Conservation (phyloP, 2,113 vertebrate genomes). For the Sisor rabdophorus region DNA sequence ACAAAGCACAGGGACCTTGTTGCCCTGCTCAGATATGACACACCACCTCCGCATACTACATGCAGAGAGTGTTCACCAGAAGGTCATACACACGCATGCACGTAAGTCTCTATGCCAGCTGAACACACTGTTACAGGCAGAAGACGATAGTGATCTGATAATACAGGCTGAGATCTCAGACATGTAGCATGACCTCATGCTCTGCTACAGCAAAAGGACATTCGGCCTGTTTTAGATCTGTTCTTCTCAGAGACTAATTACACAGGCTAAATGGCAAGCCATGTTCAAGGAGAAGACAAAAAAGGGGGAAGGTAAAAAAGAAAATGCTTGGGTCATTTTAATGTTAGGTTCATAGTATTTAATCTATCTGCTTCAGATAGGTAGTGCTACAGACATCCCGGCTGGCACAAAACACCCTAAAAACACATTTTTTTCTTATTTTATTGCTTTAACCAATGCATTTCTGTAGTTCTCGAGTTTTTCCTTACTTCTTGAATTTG, state of each 20-base stretch:
- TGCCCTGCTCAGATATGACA: constrained; percentile 75
- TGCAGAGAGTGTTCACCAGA: constrained; percentile 69
- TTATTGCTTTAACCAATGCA: not conserved
- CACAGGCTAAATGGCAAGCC: constrained; percentile 35
- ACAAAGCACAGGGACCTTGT: constrained; percentile 62
- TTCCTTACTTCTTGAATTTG: constrained; percentile 16
- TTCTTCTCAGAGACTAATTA: constrained; percentile 43
- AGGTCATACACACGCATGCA: constrained; percentile 69
- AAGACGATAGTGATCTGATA: constrained; percentile 57
- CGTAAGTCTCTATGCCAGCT: constrained; percentile 64
- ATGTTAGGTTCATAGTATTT: constrained; percentile 20
- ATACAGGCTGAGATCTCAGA: constrained; percentile 63
- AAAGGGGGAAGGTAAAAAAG: constrained; percentile 17
- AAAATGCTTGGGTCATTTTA: constrained; percentile 18
- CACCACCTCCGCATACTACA: constrained; percentile 72
- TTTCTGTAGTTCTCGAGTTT: constrained; percentile 3
- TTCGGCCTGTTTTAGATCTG: constrained; percentile 43
- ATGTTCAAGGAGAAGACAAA: constrained; percentile 12
- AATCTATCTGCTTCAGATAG: constrained; percentile 14
- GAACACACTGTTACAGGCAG: constrained; percentile 58
- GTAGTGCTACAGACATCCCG: not conserved
- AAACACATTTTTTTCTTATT: not conserved
- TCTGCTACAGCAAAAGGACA: constrained; percentile 44
- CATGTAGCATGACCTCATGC: constrained; percentile 45
- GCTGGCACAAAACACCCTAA: not conserved